These are phyloP conservation scores for Cheilosia vulpina DNA, from an alignment of 2,888 invertebrate genomes.

Conservation along the genomic window DNA sequence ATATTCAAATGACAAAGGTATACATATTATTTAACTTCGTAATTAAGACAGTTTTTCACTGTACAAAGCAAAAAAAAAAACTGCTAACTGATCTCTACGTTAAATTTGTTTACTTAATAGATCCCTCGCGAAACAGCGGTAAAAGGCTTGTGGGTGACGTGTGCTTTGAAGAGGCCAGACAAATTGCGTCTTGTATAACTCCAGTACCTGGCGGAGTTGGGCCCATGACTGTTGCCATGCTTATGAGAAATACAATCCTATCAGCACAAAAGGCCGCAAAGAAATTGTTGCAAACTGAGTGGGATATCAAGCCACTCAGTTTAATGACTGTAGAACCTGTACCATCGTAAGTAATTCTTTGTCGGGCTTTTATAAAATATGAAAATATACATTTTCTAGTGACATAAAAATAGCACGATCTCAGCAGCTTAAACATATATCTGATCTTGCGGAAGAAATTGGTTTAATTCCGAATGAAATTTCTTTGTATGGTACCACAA, in stretches of 20 bases:
- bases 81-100: no score
- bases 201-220: conserved; percentile 99
- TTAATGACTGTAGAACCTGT: conserved; percentile 89
- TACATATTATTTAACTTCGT: no score
- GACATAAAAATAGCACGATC: conserved; percentile 96
- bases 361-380: not conserved
- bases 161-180: conserved; percentile 90
- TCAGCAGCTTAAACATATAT: conserved; percentile 94
- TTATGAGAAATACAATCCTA: conserved; percentile 96
- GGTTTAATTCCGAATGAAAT: conserved; percentile 92
- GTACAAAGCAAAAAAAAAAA: no score
- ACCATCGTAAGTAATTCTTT: conserved; percentile 87
- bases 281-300: conserved; percentile 85
- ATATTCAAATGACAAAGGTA: no score
- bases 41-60: no score
- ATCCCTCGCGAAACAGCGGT: conserved; percentile 90
- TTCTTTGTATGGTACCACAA: conserved; percentile 95
- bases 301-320: conserved; percentile 89
- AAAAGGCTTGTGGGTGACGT: conserved; percentile 98
- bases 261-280: conserved; percentile 89
- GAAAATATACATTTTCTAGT: conserved; percentile 83
- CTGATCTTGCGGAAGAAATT: conserved; percentile 91
- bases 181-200: conserved; percentile 94
- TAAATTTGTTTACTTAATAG: conserved; percentile 83
- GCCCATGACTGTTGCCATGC: conserved; percentile 99